Evolutionary conservation across 2,888 invertebrate genomes (phyloP), one percentile per base, ranked within the genome.

Genomic region (Magallana nippona): DNA sequence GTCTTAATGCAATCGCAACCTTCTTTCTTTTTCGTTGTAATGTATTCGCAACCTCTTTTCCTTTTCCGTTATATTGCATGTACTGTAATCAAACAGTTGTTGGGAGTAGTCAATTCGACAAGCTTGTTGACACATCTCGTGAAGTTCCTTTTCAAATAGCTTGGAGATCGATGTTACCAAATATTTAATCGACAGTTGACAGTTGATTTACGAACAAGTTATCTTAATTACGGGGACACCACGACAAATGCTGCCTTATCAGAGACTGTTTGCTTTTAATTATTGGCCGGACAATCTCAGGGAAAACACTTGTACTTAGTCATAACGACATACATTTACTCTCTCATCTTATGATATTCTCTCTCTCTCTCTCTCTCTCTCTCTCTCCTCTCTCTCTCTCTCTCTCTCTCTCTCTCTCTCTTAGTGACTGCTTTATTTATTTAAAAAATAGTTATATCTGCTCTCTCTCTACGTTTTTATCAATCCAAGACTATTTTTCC

Each of bases 121-220:
- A 32, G 71, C 22, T 27, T 71, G 32, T 71, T 71, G 71, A 71
- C 71, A 71, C 22, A 27, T 71, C 27, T 22, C 27, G 32, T 17
- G 8, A 22, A 22, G 22, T 71, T 27, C 71, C 71, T 27, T 71
- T 71, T 71, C 27, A 71, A 71, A 71, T 32, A 71, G 27, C 71
- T 71, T 32, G 71, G 27, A 71, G 27, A 71, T 71, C 71, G 71
- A 71, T 71, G 71, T 27, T 71, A 15, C 32, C 71, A 71, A 71
- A 71, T 71, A 71, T 71, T 71, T 71, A 71, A 71, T 71, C 71
- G 71, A 71, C 71, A 27, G 71, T 71, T 32, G 71, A 71, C 71
- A 32, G 71, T 11, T 71, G 71, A 71, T 71, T 27, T 11, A 71
- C 71, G 71, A 22, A 15, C 22, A 32, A 27, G 27, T 71, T 27